Evolutionary conservation across 2,113 vertebrate species (phyloP).

Genomic region (Heptranchias perlo): DNA sequence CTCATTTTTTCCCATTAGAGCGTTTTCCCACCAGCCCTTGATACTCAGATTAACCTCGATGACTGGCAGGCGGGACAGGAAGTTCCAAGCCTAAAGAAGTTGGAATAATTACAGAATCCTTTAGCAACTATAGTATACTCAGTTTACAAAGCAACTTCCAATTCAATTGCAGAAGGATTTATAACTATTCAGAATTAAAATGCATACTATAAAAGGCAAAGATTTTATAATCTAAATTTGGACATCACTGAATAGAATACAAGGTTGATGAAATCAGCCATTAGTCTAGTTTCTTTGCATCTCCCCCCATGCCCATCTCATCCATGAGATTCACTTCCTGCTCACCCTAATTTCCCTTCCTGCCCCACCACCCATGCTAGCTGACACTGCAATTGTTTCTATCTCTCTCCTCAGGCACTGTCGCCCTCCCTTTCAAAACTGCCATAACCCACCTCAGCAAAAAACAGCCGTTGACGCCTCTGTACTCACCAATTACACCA

Average conservation of each 20-base stretch:
- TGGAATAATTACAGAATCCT: neutral
- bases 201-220: neutral
- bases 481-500: neutral
- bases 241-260: neutral
- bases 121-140: neutral
- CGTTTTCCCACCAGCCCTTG: slow-evolving; percentile 81
- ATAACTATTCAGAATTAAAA: neutral
- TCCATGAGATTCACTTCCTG: neutral
- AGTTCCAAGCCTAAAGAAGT: slow-evolving; percentile 74
- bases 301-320: neutral
- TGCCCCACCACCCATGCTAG: neutral
- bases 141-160: neutral
- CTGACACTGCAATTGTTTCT: neutral
- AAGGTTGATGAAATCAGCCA: neutral
- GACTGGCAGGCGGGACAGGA: slow-evolving; percentile 79
- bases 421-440: neutral
- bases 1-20: slow-evolving; percentile 59
- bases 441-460: neutral
- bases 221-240: neutral
- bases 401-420: neutral
- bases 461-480: no score
- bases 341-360: neutral
- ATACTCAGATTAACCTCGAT: slow-evolving; percentile 73
- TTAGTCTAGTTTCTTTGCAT: neutral
- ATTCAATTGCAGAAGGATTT: neutral